phyloP scores from a whole-genome alignment of 2,888 invertebrate species.

The Amphimallon solstitiale region DNA sequence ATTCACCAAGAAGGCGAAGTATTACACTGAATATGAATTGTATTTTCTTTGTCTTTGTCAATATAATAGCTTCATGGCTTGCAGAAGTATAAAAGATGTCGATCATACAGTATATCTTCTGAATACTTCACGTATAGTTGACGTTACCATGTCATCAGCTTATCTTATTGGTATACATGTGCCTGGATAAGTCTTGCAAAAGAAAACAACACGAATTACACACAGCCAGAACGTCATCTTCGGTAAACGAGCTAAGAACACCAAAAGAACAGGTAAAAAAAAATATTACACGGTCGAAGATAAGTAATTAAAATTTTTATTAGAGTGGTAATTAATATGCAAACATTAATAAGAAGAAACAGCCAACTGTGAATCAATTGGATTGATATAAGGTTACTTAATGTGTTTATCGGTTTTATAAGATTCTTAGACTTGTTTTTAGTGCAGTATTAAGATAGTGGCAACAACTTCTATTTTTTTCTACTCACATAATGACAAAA shows the following conservation, averaged over 20 bases:
- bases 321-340: slow-evolving; percentile 25
- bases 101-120: too few species aligned
- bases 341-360: slow-evolving; percentile 20
- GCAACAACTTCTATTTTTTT: neutral
- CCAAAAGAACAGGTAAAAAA: neutral
- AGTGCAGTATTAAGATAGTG: slow-evolving; percentile 3
- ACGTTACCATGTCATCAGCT: too few species aligned
- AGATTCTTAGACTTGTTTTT: slow-evolving; percentile 5
- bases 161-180: too few species aligned
- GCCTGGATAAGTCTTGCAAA: too few species aligned
- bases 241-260: neutral
- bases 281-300: neutral
- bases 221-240: neutral
- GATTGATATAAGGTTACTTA: slow-evolving; percentile 14
- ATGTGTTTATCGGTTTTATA: slow-evolving; percentile 13
- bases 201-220: too few species aligned
- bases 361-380: slow-evolving; percentile 22
- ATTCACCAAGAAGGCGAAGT: too few species aligned
- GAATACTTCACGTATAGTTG: too few species aligned
- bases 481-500: too few species aligned
- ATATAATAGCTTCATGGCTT: too few species aligned
- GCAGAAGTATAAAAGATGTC: too few species aligned
- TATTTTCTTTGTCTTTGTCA: too few species aligned
- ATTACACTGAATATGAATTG: too few species aligned
- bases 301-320: slow-evolving; percentile 17